These are phyloP conservation scores for Albula goreensis DNA, from an alignment of 2,113 vertebrate genomes.

Conservation along the genomic window DNA sequence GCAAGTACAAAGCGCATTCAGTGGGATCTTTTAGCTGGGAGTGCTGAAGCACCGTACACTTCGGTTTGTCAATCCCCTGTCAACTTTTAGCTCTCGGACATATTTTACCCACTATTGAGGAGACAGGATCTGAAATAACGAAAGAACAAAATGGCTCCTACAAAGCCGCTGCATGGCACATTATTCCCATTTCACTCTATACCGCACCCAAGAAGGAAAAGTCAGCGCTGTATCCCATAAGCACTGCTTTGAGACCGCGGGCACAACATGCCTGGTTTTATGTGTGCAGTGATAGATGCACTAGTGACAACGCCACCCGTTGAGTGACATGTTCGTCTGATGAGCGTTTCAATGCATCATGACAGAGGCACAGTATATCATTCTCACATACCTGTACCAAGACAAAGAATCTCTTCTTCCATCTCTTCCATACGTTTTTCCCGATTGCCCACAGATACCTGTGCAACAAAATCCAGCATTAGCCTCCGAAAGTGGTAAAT, in stretches of 20 bases:
- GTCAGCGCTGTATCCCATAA: not conserved
- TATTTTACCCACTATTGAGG: constrained; percentile 56
- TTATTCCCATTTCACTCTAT: not conserved
- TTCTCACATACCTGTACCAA: constrained; percentile 87
- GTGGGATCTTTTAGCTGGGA: constrained; percentile 67
- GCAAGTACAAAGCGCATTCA: constrained; percentile 57
- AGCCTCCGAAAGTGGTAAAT: not conserved
- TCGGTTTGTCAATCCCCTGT: constrained; percentile 72
- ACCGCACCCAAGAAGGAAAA: not conserved
- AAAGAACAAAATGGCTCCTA: constrained; percentile 60
- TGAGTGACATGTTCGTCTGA: not conserved
- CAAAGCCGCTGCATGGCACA: constrained; percentile 32
- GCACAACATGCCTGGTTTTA: not conserved
- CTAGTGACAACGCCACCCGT: not conserved
- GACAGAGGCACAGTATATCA: not conserved
- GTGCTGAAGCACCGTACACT: constrained; percentile 69
- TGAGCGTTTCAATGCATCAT: not conserved
- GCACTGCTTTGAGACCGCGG: no score
- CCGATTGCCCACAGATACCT: constrained; percentile 97
- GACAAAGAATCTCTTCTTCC: constrained; percentile 98
- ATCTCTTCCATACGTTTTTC: constrained; percentile 99
- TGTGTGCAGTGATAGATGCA: not conserved
- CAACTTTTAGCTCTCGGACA: constrained; percentile 74
- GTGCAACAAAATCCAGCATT: constrained; percentile 36
- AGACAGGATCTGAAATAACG: constrained; percentile 48